These are phyloP conservation scores for Pachyseris speciosa DNA, from an alignment of 64 coral and sea anemone genomes.

Conservation along the genomic window DNA sequence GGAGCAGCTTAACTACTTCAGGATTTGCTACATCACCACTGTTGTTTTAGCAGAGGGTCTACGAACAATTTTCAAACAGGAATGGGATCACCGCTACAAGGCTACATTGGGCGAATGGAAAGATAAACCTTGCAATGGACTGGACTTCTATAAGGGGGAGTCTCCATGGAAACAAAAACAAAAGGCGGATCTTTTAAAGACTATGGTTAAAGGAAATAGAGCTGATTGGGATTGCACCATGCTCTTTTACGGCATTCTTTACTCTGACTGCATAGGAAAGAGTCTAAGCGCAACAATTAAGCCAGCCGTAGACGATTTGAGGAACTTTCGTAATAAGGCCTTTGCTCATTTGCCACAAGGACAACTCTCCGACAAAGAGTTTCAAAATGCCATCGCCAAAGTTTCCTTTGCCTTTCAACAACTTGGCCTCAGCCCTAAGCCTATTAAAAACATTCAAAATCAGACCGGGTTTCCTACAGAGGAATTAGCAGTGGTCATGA, in stretches of 20 bases:
- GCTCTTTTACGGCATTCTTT: background rate
- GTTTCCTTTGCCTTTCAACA: background rate
- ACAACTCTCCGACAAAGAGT: background rate
- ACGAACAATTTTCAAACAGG: too few relatives aligned
- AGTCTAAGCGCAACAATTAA: background rate
- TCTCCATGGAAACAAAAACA: background rate
- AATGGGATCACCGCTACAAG: too few relatives aligned
- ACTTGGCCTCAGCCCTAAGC: background rate
- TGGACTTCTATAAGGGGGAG: too few relatives aligned
- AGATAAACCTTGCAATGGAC: background rate
- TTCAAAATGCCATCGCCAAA: background rate
- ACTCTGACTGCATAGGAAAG: background rate
- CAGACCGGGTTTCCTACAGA: background rate
- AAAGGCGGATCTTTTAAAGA: background rate
- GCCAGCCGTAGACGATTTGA: background rate
- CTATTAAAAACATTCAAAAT: background rate
- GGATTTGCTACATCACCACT: conserved; percentile 29
- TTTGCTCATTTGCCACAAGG: background rate
- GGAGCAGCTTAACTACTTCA: conserved; percentile 15
- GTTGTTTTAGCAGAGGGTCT: background rate
- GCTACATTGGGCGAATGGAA: too few relatives aligned
- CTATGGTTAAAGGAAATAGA: too few relatives aligned
- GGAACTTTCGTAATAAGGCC: background rate
- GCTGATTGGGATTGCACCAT: conserved; percentile 26
- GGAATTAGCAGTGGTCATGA: too few relatives aligned